A percentile compares a stretch with the other conserved stretches of the same genome.
Evolutionary conservation across 2,113 vertebrate species (phyloP).

Genomic region (Sinocyclocheilus anophthalmus): DNA sequence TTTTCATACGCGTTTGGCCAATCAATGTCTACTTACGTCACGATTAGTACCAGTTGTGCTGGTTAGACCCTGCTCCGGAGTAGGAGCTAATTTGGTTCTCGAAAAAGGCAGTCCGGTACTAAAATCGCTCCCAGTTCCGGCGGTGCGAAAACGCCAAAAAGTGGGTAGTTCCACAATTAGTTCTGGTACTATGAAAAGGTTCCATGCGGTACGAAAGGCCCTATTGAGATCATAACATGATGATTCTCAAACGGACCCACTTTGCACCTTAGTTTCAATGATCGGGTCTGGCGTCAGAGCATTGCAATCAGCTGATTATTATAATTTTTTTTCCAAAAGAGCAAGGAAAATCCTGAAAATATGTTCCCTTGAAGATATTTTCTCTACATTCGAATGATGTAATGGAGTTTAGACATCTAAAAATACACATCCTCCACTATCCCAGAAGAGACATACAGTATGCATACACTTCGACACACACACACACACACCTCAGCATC

Average conservation of each 20-base stretch:
- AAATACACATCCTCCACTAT: not conserved
- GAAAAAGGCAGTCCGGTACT: no score
- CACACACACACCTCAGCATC: not conserved
- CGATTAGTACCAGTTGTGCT: no score
- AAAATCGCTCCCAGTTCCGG: no score
- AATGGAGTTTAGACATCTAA: slow-evolving; percentile 14
- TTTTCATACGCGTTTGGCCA: no score
- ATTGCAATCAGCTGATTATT: no score
- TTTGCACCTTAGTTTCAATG: slow-evolving; percentile 8
- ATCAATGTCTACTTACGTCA: no score
- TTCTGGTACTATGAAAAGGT: no score
- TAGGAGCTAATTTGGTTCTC: no score
- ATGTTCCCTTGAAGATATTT: not conserved
- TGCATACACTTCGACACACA: not conserved
- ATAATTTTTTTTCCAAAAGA: not conserved
- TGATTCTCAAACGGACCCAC: not conserved
- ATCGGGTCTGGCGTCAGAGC: not conserved
- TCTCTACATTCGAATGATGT: not conserved
- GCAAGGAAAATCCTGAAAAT: not conserved
- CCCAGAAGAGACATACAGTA: not conserved
- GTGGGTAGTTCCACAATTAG: no score
- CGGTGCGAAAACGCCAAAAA: no score
- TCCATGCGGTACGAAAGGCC: no score
- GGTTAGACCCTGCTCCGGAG: no score
- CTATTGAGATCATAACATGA: not conserved